Conservation (phyloP, 2,888 invertebrate genomes). For the Lasioglossum pauxillum region DNA sequence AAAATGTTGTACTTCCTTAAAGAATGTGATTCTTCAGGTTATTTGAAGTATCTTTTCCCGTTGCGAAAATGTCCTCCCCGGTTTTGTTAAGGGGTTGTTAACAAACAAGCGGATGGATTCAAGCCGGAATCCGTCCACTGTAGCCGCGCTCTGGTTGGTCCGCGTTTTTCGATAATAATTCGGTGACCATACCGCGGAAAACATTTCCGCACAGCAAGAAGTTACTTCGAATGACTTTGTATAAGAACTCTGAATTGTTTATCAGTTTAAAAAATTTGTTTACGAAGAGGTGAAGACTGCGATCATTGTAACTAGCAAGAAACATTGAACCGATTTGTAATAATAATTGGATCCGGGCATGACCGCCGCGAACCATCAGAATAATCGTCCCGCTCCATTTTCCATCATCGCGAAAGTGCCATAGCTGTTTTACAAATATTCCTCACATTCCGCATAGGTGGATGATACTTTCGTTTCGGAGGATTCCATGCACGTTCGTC, state of each 20-base stretch:
- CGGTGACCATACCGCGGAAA: too few species aligned
- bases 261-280: not conserved
- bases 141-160: too few species aligned
- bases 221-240: not conserved
- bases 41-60: not conserved
- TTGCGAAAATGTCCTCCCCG: not conserved
- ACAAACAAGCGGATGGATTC: too few species aligned
- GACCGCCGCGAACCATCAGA: not conserved
- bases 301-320: not conserved
- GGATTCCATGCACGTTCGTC: slow-evolving; percentile 46
- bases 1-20: not conserved
- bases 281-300: not conserved
- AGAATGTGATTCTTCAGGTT: not conserved
- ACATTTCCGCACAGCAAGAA: not conserved
- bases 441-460: slow-evolving; percentile 32
- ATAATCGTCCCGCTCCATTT: not conserved
- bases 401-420: not conserved
- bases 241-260: not conserved
- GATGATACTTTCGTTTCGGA: slow-evolving; percentile 39
- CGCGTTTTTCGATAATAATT: too few species aligned
- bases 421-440: slow-evolving; percentile 43
- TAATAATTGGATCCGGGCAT: not conserved
- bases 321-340: not conserved
- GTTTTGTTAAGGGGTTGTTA: not conserved
- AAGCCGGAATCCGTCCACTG: too few species aligned